Conservation (phyloP, 2,888 invertebrate genomes). For the Drosophila phalerata region DNA sequence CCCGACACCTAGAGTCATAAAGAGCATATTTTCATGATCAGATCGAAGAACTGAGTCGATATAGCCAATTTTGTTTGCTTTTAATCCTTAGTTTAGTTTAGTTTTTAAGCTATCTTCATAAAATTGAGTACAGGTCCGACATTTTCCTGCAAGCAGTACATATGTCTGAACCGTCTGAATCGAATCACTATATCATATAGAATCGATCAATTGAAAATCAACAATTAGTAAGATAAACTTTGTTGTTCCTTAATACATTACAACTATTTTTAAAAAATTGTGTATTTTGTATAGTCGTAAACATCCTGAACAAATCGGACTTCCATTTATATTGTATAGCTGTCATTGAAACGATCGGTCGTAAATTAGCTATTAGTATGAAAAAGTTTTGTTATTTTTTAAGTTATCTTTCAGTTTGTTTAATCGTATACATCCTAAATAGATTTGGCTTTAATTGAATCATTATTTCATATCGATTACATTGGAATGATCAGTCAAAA, state of each 20-base stretch:
- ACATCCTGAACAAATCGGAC: not conserved
- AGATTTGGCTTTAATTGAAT: too few species aligned
- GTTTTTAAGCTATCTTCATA: too few species aligned
- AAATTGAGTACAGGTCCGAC: too few species aligned
- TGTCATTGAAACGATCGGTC: not conserved
- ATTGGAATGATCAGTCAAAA: not conserved
- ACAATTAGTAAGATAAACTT: not conserved
- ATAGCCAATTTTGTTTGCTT: too few species aligned
- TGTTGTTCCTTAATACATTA: not conserved
- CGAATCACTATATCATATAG: too few species aligned
- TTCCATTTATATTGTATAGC: not conserved
- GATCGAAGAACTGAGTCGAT: not conserved
- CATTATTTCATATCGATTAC: too few species aligned
- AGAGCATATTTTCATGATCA: not conserved
- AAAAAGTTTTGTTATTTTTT: not conserved
- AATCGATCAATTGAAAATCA: too few species aligned
- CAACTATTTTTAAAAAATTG: not conserved
- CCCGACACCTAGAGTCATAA: not conserved
- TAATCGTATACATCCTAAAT: too few species aligned
- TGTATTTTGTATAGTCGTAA: not conserved
- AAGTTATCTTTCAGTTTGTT: not conserved
- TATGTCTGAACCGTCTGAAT: too few species aligned
- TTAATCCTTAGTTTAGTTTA: too few species aligned
- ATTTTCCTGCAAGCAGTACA: too few species aligned
- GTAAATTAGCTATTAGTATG: not conserved